A percentile compares a stretch with the other conserved stretches of the same genome.
These are phyloP conservation scores for Drosophila prolongata DNA, from an alignment of 2,888 invertebrate species.

Conservation along the genomic window DNA sequence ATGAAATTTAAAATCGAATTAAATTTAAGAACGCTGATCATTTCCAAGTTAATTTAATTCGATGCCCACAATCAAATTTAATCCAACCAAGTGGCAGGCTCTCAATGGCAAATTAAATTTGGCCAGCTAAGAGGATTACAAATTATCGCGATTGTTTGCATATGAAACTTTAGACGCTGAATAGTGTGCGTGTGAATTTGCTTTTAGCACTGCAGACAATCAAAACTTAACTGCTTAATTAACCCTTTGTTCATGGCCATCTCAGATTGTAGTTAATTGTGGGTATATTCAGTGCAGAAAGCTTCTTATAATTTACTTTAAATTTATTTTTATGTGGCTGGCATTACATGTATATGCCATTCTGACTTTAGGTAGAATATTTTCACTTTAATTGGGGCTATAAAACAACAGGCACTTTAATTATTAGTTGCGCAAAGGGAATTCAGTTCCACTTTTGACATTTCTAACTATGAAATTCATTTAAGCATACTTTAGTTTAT, in stretches of 20 bases:
- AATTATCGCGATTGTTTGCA: conserved; percentile 35
- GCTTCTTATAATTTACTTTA: not conserved
- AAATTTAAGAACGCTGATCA: conserved; percentile 1
- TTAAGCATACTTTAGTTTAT: too few relatives aligned
- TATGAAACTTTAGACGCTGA: conserved; percentile 2
- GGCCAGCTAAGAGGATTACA: conserved; percentile 25
- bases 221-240: conserved; percentile 54
- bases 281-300: conserved; percentile 34
- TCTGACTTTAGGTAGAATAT: too few relatives aligned
- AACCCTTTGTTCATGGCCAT: conserved; percentile 48
- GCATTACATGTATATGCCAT: too few relatives aligned
- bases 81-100: conserved; percentile 11
- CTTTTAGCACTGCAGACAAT: conserved; percentile 26
- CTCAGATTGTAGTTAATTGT: conserved; percentile 63
- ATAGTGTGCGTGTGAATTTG: conserved; percentile 12
- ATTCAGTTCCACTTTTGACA: too few relatives aligned
- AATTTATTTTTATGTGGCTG: not conserved
- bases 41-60: conserved; percentile 11
- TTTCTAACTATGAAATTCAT: too few relatives aligned
- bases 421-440: too few relatives aligned
- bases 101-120: conserved; percentile 25
- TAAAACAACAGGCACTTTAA: too few relatives aligned
- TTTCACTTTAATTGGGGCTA: too few relatives aligned
- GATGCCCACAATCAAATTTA: conserved; percentile 3
- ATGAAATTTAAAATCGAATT: not conserved